Evolutionary conservation across 92 coral and sea anemone genomes (phyloP).

Genomic region (Diadumene lineata): DNA sequence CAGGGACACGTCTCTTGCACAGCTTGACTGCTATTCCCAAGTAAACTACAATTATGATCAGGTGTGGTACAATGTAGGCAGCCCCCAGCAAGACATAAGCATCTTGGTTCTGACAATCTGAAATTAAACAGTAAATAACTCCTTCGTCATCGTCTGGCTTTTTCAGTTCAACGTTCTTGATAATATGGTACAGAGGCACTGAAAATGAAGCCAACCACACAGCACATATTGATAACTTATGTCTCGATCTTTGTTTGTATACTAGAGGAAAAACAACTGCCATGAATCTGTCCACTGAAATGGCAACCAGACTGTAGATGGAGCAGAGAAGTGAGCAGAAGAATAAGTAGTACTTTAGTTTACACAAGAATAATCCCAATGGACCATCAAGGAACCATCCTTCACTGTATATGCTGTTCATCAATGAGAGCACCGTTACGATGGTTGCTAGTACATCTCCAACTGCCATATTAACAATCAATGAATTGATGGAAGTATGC

Average conservation of each 20-base stretch:
- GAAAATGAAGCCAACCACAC: slow-evolving; percentile 16
- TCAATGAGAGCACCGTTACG: not conserved
- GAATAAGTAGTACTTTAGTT: too few relatives aligned
- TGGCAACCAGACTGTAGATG: slow-evolving; percentile 34
- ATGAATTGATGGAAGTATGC: slow-evolving; percentile 25
- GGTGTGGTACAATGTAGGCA: slow-evolving; percentile 19
- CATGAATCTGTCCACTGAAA: slow-evolving; percentile 37
- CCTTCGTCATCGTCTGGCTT: not conserved
- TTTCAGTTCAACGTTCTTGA: not conserved
- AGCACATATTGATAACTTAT: slow-evolving; percentile 6
- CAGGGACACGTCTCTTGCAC: slow-evolving; percentile 39
- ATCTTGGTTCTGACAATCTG: not conserved
- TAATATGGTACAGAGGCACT: not conserved
- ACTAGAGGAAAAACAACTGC: slow-evolving; percentile 34
- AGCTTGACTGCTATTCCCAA: slow-evolving; percentile 24
- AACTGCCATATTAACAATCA: slow-evolving; percentile 44
- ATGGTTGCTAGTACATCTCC: slow-evolving; percentile 25
- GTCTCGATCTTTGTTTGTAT: slow-evolving; percentile 19
- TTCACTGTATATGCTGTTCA: not conserved
- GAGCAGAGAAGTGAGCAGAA: slow-evolving; percentile 3
- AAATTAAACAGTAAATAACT: not conserved
- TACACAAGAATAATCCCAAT: too few relatives aligned
- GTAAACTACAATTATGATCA: slow-evolving; percentile 27
- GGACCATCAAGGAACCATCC: too few relatives aligned
- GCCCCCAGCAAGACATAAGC: not conserved